Evolutionary conservation across 2,797 vertebrate genomes (phyloP).

Genomic region (Gymnopithys bicolor): DNA sequence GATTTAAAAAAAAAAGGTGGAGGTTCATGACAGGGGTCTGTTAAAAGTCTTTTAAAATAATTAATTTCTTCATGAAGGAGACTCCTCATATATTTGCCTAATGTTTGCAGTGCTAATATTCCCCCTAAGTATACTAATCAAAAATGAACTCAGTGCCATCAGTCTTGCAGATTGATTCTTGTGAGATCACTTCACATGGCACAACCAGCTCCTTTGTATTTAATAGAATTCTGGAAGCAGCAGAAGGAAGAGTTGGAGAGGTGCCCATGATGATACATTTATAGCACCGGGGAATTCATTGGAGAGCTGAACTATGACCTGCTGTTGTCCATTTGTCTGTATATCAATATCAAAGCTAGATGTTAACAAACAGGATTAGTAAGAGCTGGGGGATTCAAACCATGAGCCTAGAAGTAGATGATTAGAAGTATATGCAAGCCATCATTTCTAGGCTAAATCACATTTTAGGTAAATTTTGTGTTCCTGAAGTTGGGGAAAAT

Average conservation of each 20-base stretch:
- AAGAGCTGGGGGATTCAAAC: background rate
- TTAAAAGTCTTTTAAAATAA: background rate
- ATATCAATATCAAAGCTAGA: background rate
- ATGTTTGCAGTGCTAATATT: background rate
- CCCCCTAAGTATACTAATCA: background rate
- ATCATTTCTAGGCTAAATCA: background rate
- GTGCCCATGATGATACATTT: background rate
- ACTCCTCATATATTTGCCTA: background rate
- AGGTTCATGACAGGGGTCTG: background rate
- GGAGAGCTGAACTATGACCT: background rate
- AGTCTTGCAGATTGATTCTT: background rate
- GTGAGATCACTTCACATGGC: background rate
- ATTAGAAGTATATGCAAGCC: background rate
- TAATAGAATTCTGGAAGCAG: conserved; percentile 14
- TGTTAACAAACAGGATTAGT: background rate
- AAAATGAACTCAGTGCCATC: background rate
- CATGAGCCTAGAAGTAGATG: background rate
- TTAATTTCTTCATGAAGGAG: background rate
- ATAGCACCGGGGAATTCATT: background rate
- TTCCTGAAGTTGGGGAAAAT: background rate
- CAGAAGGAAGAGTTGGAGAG: background rate
- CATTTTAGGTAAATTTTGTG: background rate
- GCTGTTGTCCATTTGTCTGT: background rate
- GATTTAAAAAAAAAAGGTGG: background rate
- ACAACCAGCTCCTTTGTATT: background rate